Evolutionary conservation across 2,113 vertebrate genomes (phyloP).

Genomic region (Charina bottae): DNA sequence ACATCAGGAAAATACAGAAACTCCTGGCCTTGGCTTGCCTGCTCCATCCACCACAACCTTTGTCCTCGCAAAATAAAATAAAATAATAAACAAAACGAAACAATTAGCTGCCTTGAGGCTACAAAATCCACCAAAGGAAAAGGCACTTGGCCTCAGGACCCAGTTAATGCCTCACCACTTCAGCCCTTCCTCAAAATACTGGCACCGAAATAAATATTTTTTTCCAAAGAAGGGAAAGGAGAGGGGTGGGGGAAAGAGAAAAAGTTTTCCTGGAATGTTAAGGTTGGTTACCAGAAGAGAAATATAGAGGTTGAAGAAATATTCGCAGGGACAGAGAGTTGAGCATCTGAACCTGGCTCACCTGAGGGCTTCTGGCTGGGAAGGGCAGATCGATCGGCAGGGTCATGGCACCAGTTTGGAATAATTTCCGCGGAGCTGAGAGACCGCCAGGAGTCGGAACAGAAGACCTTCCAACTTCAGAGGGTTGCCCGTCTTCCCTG

Average conservation of each 20-base stretch:
- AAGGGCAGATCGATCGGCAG: not conserved
- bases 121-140: not conserved
- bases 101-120: not conserved
- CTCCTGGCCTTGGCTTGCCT: not conserved
- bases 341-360: not conserved
- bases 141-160: not conserved
- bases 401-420: not conserved
- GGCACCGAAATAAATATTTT: not conserved
- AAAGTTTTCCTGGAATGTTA: too few species aligned
- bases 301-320: not conserved
- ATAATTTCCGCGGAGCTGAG: not conserved
- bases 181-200: not conserved
- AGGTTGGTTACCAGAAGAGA: too few species aligned
- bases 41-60: not conserved
- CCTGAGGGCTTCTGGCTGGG: not conserved
- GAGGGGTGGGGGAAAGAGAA: not conserved
- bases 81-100: not conserved
- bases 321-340: accelerated
- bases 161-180: not conserved
- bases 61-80: not conserved
- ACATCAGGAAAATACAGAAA: not conserved
- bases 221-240: not conserved
- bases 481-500: not conserved
- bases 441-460: too few species aligned
- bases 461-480: not conserved